Base-by-base conservation (phyloP, 2,888 invertebrate genomes). In the Hydriomena furcata region DNA sequence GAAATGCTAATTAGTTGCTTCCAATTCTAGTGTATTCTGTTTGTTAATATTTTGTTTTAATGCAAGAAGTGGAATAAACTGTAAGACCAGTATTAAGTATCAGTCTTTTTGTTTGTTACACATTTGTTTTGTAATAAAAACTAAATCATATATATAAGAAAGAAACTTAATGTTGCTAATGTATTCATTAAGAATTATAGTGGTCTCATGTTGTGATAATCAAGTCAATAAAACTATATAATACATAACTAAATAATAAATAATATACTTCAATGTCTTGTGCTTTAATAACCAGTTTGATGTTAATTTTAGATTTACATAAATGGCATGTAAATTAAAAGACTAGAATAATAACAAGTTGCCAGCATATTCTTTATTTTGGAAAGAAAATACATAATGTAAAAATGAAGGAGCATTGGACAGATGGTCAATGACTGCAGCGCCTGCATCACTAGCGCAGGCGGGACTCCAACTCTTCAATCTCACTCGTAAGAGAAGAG, bases 401-500 rank as follows among this genome's bases (percentile, higher is more conserved):
- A 78, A 76, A 76, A 74, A 65, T 65, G 12, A 61, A 60, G 69
- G 66, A 71, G 72, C 71, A 74, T 76, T 74, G 72, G 82, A 83
- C 81, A 82, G 70, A 78, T 75, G 81, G 79, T 81, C 82, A 83
- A 75, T 70, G 79, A 82, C 77, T 78, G 71, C 68, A 70, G 82
- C 68, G 73, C 73, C 73, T 71, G 73, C 73, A 74, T 75, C 73
- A 69, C 77, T 75, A 82, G 82, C 76, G 73, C 64, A 75, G 76
- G 71, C 73, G 75, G 76, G 79, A 80, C 73, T 74, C 87, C 87
- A 90, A 89, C 89, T 90, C 87, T 82, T 87, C 86, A 69, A 85
- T 82, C 85, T 82, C 79, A 63, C 57, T 55, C 28, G 55, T 10
- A 72, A 83, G 86, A 84, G 84, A 85, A 86, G 77, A 90, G 89